Base-by-base conservation (phyloP, 2,888 invertebrate species). In the Hermaeophaga mercurialis region DNA sequence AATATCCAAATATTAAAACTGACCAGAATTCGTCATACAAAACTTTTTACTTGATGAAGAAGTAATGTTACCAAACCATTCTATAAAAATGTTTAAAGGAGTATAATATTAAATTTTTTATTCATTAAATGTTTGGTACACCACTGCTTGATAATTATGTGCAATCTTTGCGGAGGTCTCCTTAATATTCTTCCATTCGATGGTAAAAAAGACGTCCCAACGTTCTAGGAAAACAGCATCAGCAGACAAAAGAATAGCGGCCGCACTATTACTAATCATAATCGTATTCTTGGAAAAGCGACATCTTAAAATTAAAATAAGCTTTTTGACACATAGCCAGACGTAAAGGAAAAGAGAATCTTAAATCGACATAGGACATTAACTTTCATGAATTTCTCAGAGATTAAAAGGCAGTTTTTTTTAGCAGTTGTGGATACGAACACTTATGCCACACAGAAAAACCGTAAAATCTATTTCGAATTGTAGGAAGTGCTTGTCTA, bases 361-460 rank as follows among this genome's bases (percentile, higher is more conserved):
- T 44, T 31, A 31, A 26, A 44, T 15, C 44, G 44, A 44, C 28
- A 28, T 17, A 44, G 7, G 17, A 36, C 54, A 54, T 54, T 54
- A 46, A 54, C 14, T 54, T 54, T 54, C 54, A 54, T 38, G 54
- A 38, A 45, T 18, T 44, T 49, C 31, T 50, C 43, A 31, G 7
- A 33, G 15, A 22, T 46, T 46, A 18, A 33, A 31, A 44, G 44
- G 15, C 11, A 22, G 8, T 19, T 45, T 49, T 49, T 47, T 34
- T 31, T 11, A 26, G 11, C 31, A 11, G 31, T 31, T 31, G 1
- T n/a, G 17, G 14, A 31, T 48, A 24, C 15, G 22, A 48, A 26
- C 19, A 33, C 17, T 28, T 38, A 9, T 38, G 28, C 49, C 49
- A 18, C 39, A 38, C 49, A 28, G 8, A 18, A 26, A 26, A 49